phyloP scores from a whole-genome alignment of 2,888 invertebrate genomes.

The Saturnia japonica region DNA sequence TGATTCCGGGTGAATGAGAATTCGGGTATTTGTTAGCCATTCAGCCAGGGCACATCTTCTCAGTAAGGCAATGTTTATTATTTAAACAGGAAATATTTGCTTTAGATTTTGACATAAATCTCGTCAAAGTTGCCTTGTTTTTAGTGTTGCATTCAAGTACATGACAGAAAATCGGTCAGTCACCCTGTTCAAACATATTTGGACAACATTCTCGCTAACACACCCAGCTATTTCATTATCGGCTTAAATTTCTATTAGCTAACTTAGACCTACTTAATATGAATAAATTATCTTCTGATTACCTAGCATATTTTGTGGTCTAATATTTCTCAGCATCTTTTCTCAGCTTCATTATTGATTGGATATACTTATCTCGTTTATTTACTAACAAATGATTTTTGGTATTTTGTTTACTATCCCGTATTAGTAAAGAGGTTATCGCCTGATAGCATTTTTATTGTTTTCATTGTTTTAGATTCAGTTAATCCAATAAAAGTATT shows the following conservation, averaged over 20 bases:
- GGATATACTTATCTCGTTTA: too few relatives aligned
- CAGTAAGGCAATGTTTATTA: too few relatives aligned
- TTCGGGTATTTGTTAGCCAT: too few relatives aligned
- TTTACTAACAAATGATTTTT: too few relatives aligned
- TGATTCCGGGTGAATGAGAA: too few relatives aligned
- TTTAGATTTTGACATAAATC: not conserved
- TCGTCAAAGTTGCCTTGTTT: not conserved
- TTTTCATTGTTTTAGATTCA: too few relatives aligned
- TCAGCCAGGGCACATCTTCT: too few relatives aligned
- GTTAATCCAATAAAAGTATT: too few relatives aligned
- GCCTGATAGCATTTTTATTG: too few relatives aligned
- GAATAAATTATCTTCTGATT: not conserved
- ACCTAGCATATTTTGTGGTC: not conserved
- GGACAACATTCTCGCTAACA: constrained; percentile 10
- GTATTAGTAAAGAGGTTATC: too few relatives aligned
- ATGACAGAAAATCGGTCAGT: not conserved
- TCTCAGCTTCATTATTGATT: not conserved
- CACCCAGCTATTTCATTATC: constrained; percentile 22
- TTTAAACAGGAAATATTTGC: too few relatives aligned
- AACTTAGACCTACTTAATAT: not conserved
- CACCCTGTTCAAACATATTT: constrained; percentile 12
- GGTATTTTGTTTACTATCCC: too few relatives aligned
- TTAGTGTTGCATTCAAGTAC: not conserved
- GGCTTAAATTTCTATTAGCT: constrained; percentile 21
- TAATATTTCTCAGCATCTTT: not conserved